Percentiles rank a stretch among this genome's conserved stretches.
phyloP scores from a whole-genome alignment of 2,797 vertebrate species.

The Gouania willdenowi region DNA sequence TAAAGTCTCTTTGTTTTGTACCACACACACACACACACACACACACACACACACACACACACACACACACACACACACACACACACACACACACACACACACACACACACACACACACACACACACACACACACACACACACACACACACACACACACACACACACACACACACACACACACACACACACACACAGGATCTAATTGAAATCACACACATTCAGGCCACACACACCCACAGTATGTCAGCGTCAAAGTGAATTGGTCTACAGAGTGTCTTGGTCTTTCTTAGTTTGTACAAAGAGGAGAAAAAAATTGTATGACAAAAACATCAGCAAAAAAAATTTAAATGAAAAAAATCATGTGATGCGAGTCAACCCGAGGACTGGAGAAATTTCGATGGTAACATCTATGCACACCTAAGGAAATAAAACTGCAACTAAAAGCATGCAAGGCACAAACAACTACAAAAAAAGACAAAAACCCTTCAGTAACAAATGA shows the following conservation, averaged over 20 bases:
- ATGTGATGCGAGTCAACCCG: conserved; percentile 11
- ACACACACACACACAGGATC: conserved; percentile 27
- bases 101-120: conserved; percentile 49
- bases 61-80: not conserved
- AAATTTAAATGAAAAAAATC: conserved; percentile 4
- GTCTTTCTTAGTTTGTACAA: conserved; percentile 56
- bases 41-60: not conserved
- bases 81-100: conserved; percentile 35
- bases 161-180: not conserved
- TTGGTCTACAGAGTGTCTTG: conserved; percentile 60
- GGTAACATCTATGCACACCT: conserved; percentile 42
- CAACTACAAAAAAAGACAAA: conserved; percentile 54
- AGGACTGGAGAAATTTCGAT: conserved; percentile 22
- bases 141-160: not conserved
- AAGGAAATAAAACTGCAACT: conserved; percentile 63
- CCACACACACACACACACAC: conserved; percentile 23
- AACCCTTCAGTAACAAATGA: no score
- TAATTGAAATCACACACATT: conserved; percentile 22
- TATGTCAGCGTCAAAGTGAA: conserved; percentile 62
- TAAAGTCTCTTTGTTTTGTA: conserved; percentile 68
- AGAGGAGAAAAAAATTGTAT: conserved; percentile 28
- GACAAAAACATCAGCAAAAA: conserved; percentile 8
- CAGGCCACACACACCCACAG: conserved; percentile 53
- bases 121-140: not conserved
- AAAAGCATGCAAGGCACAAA: conserved; percentile 81